Conservation (phyloP, 1,140 invertebrate species). For the Anastrepha ludens region DNA sequence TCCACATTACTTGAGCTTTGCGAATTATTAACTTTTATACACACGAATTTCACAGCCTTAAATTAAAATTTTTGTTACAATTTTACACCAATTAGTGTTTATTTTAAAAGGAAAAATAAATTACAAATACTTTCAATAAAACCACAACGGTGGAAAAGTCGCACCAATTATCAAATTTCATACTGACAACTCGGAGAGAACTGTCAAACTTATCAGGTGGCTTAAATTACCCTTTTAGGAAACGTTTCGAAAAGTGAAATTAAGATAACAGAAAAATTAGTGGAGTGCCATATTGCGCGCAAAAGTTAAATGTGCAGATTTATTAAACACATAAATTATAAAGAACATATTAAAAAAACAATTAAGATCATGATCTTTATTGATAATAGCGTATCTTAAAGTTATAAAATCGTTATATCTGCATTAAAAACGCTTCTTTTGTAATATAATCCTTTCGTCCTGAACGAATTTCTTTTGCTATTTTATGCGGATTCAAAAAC, state of each 20-base stretch:
- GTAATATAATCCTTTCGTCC: no score
- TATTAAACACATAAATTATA: no score
- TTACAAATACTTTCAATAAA: background rate
- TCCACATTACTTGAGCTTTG: conserved; percentile 44
- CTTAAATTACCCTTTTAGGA: conserved; percentile 10
- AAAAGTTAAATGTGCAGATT: no score
- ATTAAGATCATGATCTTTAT: no score
- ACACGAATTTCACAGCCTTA: background rate
- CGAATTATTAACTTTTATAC: background rate
- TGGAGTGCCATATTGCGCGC: no score
- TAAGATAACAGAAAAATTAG: background rate
- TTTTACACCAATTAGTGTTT: background rate
- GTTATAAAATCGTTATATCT: no score
- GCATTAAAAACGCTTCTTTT: no score
- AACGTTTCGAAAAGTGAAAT: background rate
- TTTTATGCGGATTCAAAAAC: no score
- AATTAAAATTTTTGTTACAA: background rate
- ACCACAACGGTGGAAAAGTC: background rate
- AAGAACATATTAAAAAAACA: no score
- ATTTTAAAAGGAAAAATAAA: background rate
- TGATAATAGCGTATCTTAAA: no score
- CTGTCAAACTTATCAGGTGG: conserved; percentile 32
- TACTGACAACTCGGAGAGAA: background rate
- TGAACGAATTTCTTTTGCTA: no score
- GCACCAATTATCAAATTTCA: background rate